A percentile compares a stretch with the other conserved stretches of the same genome.
These are phyloP conservation scores for Callospermophilus lateralis DNA, from an alignment of 2,113 vertebrate genomes.

Conservation along the genomic window DNA sequence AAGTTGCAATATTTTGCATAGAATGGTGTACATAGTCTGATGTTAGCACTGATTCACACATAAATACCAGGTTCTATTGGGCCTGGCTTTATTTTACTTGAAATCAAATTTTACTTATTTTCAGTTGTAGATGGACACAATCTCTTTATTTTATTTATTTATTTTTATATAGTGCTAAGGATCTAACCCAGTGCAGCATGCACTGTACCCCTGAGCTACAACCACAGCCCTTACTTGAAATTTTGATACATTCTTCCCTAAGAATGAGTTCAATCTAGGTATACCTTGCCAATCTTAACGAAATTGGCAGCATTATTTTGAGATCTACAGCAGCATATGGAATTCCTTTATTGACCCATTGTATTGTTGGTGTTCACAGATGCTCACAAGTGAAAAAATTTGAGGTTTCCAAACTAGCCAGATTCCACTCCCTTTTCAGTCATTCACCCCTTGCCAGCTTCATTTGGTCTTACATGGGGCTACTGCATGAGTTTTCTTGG, in stretches of 20 bases:
- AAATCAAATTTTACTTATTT: neutral
- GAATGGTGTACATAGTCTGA: neutral
- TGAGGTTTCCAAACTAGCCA: neutral
- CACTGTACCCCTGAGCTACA: no score
- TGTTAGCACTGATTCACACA: neutral
- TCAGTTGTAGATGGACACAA: no score
- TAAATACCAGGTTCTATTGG: neutral
- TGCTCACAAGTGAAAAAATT: neutral
- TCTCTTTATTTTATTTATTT: no score
- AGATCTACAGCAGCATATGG: neutral
- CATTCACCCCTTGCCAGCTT: neutral
- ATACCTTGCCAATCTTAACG: neutral
- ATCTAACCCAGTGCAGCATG: no score
- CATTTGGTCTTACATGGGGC: neutral
- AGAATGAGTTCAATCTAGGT: neutral
- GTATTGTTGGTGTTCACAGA: neutral
- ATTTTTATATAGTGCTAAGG: no score
- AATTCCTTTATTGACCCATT: fast-evolving
- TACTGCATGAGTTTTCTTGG: neutral
- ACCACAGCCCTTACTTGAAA: neutral
- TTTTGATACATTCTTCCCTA: neutral
- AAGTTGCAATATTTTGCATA: fast-evolving
- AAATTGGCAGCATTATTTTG: neutral
- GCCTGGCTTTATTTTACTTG: neutral
- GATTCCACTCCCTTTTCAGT: neutral